Evolutionary conservation across 2,797 vertebrate species (phyloP), one percentile per base, ranked within the genome.

Genomic region (Nyctibius grandis): DNA sequence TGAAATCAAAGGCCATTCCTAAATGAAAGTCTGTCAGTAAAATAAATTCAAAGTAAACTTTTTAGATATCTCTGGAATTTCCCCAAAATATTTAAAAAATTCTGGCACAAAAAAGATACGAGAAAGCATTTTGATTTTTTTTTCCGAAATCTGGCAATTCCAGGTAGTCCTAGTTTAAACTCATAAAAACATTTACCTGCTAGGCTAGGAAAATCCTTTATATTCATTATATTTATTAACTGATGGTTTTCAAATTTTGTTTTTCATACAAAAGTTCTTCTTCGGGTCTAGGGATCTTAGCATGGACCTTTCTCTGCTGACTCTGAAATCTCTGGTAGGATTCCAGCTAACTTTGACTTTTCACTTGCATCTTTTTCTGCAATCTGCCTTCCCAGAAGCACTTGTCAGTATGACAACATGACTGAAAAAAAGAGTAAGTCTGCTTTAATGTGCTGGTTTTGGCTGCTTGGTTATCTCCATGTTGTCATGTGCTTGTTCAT

Each of bases 401-500:
- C 40, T 88, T 81, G 59, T 56, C 63, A 82, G 36, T 47, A 25
- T 1, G 11, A 89, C 25, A 16, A 56, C 23, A 51, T 12, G 21
- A 45, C 44, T 73, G 45, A 44, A 57, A 47, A 70, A 60, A 83
- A 31, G 19, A 53, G 17, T 20, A 74, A 60, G 23, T 75, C 23
- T 84, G 33, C 33, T 92, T 91, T 70, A 95, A 88, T 11, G 20
- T 0, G 0, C 15, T 28, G 11, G 9, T n/a, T 75, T 84, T 50
- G 48, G n/a, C 59, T 73, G 11, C 80, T 45, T 67, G 42, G 51
- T 67, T 93, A 72, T 91, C 73, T 82, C 47, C 1, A 3, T 65
- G 40, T 51, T 0, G 0, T 89, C 36, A 33, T 67, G 44, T 56
- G 8, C 54, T 69, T 81, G 47, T 87, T 57, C 0, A 0, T 45